Evolutionary conservation across 2,888 invertebrate species (phyloP).

Genomic region (Scotopteryx bipunctaria): DNA sequence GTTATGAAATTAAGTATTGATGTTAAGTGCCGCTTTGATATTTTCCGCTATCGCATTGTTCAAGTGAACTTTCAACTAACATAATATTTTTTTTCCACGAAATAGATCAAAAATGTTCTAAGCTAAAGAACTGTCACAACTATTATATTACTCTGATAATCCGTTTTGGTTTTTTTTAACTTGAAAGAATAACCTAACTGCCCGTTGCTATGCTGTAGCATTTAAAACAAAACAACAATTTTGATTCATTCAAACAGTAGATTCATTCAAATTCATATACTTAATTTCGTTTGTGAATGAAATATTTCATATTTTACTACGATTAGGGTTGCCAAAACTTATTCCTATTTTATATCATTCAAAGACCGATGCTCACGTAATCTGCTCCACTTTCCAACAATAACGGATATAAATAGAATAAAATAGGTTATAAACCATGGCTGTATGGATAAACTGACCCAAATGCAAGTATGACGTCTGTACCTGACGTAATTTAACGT

Average conservation of each 20-base stretch:
- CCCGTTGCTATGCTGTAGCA: neutral
- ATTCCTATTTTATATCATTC: constrained; percentile 31
- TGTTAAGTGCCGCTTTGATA: constrained; percentile 38
- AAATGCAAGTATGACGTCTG: constrained; percentile 71
- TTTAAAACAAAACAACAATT: constrained; percentile 6
- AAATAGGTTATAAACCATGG: constrained; percentile 70
- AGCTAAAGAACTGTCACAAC: neutral
- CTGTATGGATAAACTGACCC: constrained; percentile 72
- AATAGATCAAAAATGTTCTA: constrained; percentile 5
- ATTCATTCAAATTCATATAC: constrained; percentile 13
- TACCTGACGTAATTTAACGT: constrained; percentile 66
- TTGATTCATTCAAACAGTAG: neutral
- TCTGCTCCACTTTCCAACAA: constrained; percentile 55
- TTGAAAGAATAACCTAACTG: too few species aligned
- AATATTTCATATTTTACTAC: constrained; percentile 21
- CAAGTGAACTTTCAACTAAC: constrained; percentile 46
- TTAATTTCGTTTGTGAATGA: constrained; percentile 26
- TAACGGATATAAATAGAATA: constrained; percentile 61
- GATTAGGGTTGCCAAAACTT: constrained; percentile 33
- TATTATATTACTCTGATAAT: neutral
- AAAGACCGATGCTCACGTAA: constrained; percentile 43
- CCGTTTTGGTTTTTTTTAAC: too few species aligned
- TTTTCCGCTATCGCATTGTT: constrained; percentile 43
- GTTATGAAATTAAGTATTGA: constrained; percentile 26
- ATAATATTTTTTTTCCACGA: constrained; percentile 19